A percentile compares a stretch with the other conserved stretches of the same genome.
phyloP scores from a whole-genome alignment of 2,888 invertebrate genomes.

The Allygus modestus region DNA sequence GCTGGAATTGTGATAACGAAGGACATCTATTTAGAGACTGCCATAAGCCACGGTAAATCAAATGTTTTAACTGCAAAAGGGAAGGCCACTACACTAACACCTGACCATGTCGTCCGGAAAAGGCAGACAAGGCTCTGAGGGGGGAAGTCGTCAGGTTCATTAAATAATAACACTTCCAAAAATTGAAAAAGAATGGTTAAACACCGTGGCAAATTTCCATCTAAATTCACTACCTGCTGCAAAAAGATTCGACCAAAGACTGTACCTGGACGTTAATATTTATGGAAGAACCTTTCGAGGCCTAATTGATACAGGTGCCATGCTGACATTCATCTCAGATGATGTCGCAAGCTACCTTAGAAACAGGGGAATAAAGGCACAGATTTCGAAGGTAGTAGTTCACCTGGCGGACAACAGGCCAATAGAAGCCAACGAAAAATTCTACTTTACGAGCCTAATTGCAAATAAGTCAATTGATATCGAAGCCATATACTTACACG shows the following conservation, averaged over 20 bases:
- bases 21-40: slow-evolving; percentile 1
- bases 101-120: not conserved
- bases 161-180: not conserved
- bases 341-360: not conserved
- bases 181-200: not conserved
- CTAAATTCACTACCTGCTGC: not conserved
- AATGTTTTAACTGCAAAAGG: not conserved
- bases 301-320: not conserved
- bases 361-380: not conserved
- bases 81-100: not conserved
- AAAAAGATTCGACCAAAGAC: not conserved
- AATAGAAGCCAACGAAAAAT: not conserved
- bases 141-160: not conserved
- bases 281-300: not conserved
- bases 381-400: not conserved
- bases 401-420: not conserved
- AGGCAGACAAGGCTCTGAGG: not conserved
- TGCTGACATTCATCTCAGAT: not conserved
- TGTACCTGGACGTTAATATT: not conserved
- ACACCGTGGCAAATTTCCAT: not conserved
- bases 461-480: not conserved
- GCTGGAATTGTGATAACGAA: not conserved
- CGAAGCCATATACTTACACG: not conserved
- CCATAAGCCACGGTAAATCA: not conserved
- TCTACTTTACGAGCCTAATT: not conserved